Evolutionary conservation across 2,113 vertebrate species (phyloP).

Genomic region (Notechis scutatus): DNA sequence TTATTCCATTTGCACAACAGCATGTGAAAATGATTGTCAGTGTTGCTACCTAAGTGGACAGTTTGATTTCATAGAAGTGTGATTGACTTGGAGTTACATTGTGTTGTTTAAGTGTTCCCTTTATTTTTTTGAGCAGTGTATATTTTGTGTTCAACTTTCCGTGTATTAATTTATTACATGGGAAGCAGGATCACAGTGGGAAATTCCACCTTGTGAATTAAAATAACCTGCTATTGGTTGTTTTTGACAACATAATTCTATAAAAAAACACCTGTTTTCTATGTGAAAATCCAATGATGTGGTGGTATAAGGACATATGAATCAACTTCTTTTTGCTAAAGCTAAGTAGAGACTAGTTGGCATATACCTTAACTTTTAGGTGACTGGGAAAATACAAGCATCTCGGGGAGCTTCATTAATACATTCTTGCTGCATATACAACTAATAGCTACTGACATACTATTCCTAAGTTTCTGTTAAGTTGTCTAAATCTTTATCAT

Average conservation of each 20-base stretch:
- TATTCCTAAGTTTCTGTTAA: not conserved
- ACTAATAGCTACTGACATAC: not conserved
- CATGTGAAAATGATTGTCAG: too few species aligned
- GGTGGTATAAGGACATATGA: not conserved
- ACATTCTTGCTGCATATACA: not conserved
- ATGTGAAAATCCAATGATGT: not conserved
- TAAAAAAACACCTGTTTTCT: not conserved
- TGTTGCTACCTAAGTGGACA: too few species aligned
- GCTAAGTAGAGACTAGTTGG: not conserved
- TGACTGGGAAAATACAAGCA: not conserved
- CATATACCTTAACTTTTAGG: not conserved
- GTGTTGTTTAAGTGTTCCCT: too few species aligned
- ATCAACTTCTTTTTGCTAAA: not conserved
- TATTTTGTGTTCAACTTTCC: not conserved
- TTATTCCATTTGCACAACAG: too few species aligned
- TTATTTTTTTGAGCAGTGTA: not conserved
- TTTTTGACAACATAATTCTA: not conserved
- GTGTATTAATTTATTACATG: not conserved
- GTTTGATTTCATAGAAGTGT: too few species aligned
- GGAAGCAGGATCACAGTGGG: not conserved
- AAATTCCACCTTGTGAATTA: not conserved
- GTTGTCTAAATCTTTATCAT: not conserved
- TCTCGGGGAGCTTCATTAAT: not conserved
- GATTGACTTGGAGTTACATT: too few species aligned
- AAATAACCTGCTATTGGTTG: not conserved